Base-by-base conservation (phyloP, 2,797 vertebrate genomes). In the Clarias platycephalus region DNA sequence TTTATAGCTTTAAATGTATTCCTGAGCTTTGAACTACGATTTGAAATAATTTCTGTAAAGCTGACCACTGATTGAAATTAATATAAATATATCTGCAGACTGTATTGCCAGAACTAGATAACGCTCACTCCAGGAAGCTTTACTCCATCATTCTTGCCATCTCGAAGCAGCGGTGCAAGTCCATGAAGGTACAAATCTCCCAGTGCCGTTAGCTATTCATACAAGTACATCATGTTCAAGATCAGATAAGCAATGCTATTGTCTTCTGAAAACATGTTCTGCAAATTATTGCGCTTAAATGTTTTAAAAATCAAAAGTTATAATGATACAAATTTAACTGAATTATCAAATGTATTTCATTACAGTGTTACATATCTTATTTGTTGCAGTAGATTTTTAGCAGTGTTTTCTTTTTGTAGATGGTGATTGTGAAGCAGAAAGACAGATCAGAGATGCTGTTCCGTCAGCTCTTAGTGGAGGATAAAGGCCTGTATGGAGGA, bases 391-490 rank as follows among this genome's bases (percentile, higher is more conserved):
- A 18, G 63, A 68, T 26, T 26, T 78, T 78, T 16, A 78, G 12
- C 34, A 60, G 3, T 77, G 1, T 81, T 37, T 84, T 37, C 40
- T 87, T 31, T 80, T 66, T 84, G 74, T 86, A 99, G 98, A 94
- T 99, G 79, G 89, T 94, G 0, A 92, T 99, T 5, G 96, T 97
- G 87, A 96, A 97, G 90, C 97, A 98, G 86, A 95, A 94, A 80
- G 98, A 99, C 86, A 96, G 96, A 91, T 90, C 94, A 0, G 98
- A 99, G 91, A 92, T 96, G 91, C 18, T 93, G 83, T 99, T 99
- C 95, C 96, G 96, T 15, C 97, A 99, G 92, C 92, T 96, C 89
- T 93, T 99, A 68, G 97, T 98, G 86, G 98, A 99, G 94, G 98
- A 99, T 83, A 98, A 98, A 92, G 94, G 93, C 72, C 92, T 97